Percentiles rank a stretch among this genome's conserved stretches.
Conservation (phyloP, 2,888 invertebrate species). For the Agapostemon virescens region DNA sequence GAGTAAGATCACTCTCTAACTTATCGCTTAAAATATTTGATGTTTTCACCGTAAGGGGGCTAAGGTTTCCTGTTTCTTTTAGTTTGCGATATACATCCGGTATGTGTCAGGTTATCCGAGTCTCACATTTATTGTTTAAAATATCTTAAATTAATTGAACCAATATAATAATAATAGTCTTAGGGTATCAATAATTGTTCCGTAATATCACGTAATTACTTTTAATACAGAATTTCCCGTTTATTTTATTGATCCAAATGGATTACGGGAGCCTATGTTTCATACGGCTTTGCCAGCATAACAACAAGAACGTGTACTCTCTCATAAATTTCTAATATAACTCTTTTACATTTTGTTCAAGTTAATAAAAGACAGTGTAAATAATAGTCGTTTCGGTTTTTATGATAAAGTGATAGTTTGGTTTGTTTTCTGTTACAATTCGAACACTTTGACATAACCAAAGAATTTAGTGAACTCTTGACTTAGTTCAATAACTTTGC, state of each 20-base stretch:
- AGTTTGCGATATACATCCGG: slow-evolving; percentile 71
- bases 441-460: slow-evolving; percentile 43
- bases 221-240: slow-evolving; percentile 28
- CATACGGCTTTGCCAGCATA: slow-evolving; percentile 41
- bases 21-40: neutral
- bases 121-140: slow-evolving; percentile 66
- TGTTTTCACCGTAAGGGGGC: slow-evolving; percentile 39
- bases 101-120: slow-evolving; percentile 62
- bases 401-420: slow-evolving; percentile 5
- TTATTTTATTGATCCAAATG: slow-evolving; percentile 65
- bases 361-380: neutral
- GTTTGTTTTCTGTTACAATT: slow-evolving; percentile 1
- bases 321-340: neutral
- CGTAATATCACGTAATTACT: slow-evolving; percentile 15
- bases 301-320: slow-evolving; percentile 57
- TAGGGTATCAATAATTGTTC: slow-evolving; percentile 23
- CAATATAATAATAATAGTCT: slow-evolving; percentile 65
- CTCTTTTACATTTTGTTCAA: neutral
- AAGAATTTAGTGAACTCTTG: neutral
- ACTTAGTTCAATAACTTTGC: neutral
- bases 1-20: neutral
- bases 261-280: slow-evolving; percentile 63
- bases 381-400: neutral
- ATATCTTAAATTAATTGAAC: slow-evolving; percentile 54
- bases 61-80: slow-evolving; percentile 72